Conservation (phyloP, 2,113 vertebrate genomes). For the Opisthocomus hoazin region DNA sequence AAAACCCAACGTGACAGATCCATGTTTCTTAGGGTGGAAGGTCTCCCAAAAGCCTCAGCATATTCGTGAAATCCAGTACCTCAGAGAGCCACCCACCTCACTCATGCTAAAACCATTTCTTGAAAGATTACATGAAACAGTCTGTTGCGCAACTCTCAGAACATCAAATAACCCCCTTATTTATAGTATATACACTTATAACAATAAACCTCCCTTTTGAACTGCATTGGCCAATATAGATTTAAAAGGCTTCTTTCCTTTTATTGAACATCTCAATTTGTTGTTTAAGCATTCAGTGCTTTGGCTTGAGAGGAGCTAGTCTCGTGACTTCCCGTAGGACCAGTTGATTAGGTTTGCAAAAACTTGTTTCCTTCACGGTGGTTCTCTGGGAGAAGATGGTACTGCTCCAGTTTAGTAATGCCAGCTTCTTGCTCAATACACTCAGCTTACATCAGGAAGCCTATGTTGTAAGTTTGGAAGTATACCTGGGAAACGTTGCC, state of each 20-base stretch:
- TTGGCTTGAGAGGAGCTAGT: neutral
- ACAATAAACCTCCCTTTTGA: slow-evolving; percentile 33
- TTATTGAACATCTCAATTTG: slow-evolving; percentile 31
- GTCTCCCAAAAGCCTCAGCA: neutral
- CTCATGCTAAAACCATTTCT: slow-evolving; percentile 36
- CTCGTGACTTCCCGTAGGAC: neutral
- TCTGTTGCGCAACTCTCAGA: neutral
- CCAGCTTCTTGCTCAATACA: neutral
- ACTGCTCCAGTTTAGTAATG: neutral
- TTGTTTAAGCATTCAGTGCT: slow-evolving; percentile 29
- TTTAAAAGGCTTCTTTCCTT: slow-evolving; percentile 9
- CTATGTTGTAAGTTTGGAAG: neutral
- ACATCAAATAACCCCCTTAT: slow-evolving; percentile 47
- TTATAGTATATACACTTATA: slow-evolving; percentile 45
- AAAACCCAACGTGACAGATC: neutral
- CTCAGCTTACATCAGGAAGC: neutral
- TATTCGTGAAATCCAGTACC: neutral
- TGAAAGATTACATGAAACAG: neutral
- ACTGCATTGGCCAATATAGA: slow-evolving; percentile 32
- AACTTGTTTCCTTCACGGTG: neutral
- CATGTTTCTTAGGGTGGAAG: neutral
- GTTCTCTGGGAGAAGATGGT: neutral
- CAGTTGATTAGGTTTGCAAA: neutral
- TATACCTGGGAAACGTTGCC: neutral
- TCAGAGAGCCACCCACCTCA: slow-evolving; percentile 29